Percentiles rank a stretch among this genome's conserved stretches.
Conservation (phyloP, 2,888 invertebrate species). For the Cephus nigrinus region DNA sequence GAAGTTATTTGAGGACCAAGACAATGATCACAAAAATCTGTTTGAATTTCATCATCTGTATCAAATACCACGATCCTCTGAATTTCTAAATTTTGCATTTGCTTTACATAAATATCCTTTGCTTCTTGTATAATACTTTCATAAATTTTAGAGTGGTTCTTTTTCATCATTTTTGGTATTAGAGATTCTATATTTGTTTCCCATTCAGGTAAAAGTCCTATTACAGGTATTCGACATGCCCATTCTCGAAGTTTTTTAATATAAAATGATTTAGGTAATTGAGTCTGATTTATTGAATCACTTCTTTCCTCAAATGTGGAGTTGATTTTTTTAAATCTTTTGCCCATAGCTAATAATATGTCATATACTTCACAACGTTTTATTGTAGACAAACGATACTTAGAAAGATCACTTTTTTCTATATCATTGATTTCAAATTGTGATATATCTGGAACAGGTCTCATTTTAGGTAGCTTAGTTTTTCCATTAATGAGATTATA, state of each 20-base stretch:
- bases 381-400: conserved; percentile 11
- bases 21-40: not conserved
- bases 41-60: not conserved
- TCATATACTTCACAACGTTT: conserved; percentile 11
- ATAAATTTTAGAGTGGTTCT: conserved; percentile 38
- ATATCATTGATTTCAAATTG: conserved; percentile 2
- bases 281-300: not conserved
- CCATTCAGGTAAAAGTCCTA: conserved; percentile 48
- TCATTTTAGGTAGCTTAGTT: conserved; percentile 13
- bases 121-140: conserved; percentile 46
- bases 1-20: not conserved
- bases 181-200: conserved; percentile 49
- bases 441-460: conserved; percentile 7
- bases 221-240: conserved; percentile 36
- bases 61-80: conserved; percentile 15
- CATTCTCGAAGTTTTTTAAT: conserved; percentile 33
- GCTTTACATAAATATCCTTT: conserved; percentile 43
- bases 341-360: not conserved
- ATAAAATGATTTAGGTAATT: conserved; percentile 30
- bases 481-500: conserved; percentile 19
- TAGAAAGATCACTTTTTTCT: conserved; percentile 1
- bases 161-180: conserved; percentile 36
- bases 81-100: conserved; percentile 34
- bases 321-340: not conserved
- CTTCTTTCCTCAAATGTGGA: not conserved